A percentile compares a stretch with the other conserved stretches of the same genome.
Conservation (phyloP, 2,888 invertebrate species). For the Agrochola macilenta region DNA sequence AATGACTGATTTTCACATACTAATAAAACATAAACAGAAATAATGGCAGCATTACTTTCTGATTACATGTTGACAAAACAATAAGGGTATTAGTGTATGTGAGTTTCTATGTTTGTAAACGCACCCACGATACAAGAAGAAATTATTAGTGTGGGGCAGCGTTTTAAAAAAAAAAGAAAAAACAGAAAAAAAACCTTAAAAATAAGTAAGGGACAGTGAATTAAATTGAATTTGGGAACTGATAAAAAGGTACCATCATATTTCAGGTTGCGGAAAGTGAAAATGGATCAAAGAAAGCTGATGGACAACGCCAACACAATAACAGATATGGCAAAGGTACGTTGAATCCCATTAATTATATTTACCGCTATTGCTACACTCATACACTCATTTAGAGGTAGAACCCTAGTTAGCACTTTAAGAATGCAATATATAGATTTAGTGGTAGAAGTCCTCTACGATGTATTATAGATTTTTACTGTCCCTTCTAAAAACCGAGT, state of each 20-base stretch:
- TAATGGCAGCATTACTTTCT: neutral
- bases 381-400: conserved; percentile 83
- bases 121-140: too few relatives aligned
- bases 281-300: conserved; percentile 99
- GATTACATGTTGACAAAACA: neutral
- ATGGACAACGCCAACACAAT: conserved; percentile 99
- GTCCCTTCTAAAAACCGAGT: neutral
- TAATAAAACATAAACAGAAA: neutral
- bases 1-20: neutral
- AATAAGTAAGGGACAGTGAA: too few relatives aligned
- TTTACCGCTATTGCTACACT: conserved; percentile 83
- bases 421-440: conserved; percentile 58
- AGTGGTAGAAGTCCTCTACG: conserved; percentile 39
- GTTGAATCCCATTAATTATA: conserved; percentile 69
- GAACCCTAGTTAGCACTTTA: conserved; percentile 77
- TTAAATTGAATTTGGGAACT: neutral
- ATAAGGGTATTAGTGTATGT: too few relatives aligned
- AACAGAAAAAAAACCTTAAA: neutral
- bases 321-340: conserved; percentile 99
- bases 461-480: conserved; percentile 18
- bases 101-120: too few relatives aligned
- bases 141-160: too few relatives aligned
- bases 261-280: conserved; percentile 98
- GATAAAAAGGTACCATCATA: conserved; percentile 11
- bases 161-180: too few relatives aligned